Evolutionary conservation across 2,113 vertebrate species (phyloP).

Genomic region (Morphnarchus princeps): DNA sequence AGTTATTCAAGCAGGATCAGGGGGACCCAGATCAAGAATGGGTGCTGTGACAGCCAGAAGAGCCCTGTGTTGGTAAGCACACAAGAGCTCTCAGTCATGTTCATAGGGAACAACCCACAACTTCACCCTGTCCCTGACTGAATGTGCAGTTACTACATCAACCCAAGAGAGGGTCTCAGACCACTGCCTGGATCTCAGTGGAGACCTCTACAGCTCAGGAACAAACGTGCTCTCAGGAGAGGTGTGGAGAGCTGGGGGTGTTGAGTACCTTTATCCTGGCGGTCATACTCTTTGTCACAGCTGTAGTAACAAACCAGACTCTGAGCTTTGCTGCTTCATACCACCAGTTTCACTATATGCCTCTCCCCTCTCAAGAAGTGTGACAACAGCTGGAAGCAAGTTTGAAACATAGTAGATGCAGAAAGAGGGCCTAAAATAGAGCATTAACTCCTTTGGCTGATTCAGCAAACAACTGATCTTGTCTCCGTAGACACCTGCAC

Average conservation of each 20-base stretch:
- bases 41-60: neutral
- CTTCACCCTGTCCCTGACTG: neutral
- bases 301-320: neutral
- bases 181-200: neutral
- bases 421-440: neutral
- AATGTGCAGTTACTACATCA: neutral
- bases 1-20: neutral
- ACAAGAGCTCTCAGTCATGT: neutral
- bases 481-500: neutral
- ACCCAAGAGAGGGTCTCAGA: neutral
- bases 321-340: neutral
- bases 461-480: neutral
- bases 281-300: neutral
- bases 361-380: neutral
- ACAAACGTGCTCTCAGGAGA: neutral
- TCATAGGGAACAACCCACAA: neutral
- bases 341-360: neutral
- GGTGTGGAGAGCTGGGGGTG: neutral
- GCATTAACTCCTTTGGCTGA: neutral
- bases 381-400: neutral
- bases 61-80: neutral
- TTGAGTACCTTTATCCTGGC: neutral
- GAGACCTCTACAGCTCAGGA: neutral
- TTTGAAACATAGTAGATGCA: neutral
- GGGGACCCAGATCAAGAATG: neutral